Conservation (phyloP, 2,888 invertebrate species). For the Phasia obesa region DNA sequence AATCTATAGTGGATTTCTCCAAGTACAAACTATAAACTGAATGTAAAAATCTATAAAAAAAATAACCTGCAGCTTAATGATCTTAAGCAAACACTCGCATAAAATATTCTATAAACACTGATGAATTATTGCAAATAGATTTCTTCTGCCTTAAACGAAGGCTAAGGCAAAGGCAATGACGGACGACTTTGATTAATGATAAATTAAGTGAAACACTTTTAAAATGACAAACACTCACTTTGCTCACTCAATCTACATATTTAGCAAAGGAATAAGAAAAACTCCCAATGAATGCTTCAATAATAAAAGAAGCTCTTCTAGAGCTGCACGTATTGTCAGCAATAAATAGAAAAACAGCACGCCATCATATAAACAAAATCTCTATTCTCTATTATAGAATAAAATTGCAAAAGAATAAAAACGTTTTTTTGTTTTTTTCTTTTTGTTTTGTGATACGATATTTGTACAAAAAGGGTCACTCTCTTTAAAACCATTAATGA, state of each 20-base stretch:
- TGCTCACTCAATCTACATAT: slow-evolving; percentile 27
- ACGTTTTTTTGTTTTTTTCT: not conserved
- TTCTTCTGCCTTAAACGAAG: not conserved
- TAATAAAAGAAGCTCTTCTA: slow-evolving; percentile 31
- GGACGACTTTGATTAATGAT: slow-evolving; percentile 77
- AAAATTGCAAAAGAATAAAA: slow-evolving; percentile 35
- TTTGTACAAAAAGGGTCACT: slow-evolving; percentile 63
- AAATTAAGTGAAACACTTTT: slow-evolving; percentile 75
- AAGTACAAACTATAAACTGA: not conserved
- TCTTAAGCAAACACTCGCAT: not conserved
- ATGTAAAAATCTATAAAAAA: not conserved
- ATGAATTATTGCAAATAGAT: slow-evolving; percentile 43
- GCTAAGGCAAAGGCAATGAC: not conserved
- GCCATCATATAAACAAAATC: slow-evolving; percentile 50
- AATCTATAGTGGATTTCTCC: not conserved
- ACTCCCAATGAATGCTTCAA: slow-evolving; percentile 28
- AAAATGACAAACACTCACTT: slow-evolving; percentile 56
- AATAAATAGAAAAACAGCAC: slow-evolving; percentile 58
- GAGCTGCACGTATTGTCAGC: slow-evolving; percentile 47
- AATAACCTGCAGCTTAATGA: not conserved
- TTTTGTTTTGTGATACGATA: not conserved
- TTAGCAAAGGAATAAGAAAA: slow-evolving; percentile 24
- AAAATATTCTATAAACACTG: slow-evolving; percentile 14
- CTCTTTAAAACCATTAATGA: slow-evolving; percentile 26
- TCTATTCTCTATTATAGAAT: slow-evolving; percentile 31